A percentile compares a stretch with the other conserved stretches of the same genome.
Evolutionary conservation across 2,888 invertebrate species (phyloP).

Genomic region (Andrena marginata): DNA sequence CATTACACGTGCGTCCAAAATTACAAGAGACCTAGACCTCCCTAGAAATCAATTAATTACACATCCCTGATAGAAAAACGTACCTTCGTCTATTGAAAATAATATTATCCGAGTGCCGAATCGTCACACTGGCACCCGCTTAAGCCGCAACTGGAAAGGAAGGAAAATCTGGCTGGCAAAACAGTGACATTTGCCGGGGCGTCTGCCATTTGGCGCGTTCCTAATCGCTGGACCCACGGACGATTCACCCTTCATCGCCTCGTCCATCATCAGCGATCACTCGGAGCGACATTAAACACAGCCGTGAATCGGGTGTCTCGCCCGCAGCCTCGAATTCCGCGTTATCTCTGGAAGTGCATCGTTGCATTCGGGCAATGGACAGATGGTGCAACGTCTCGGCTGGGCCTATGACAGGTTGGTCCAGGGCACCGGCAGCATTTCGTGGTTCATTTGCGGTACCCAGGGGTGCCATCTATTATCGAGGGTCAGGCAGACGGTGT

Average conservation of each 20-base stretch:
- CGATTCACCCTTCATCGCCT: conserved; percentile 57
- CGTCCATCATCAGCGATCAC: conserved; percentile 55
- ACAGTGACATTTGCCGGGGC: conserved; percentile 38
- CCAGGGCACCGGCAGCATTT: conserved; percentile 84
- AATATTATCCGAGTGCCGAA: no score
- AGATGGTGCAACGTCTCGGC: conserved; percentile 79
- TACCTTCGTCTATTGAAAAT: no score
- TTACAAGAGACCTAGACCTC: no score
- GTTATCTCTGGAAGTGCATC: conserved; percentile 67
- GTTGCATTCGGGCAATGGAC: conserved; percentile 70
- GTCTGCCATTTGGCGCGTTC: conserved; percentile 46
- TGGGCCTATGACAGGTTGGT: conserved; percentile 83
- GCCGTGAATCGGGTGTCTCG: conserved; percentile 34
- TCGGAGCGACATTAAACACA: conserved; percentile 53
- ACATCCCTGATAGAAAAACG: no score
- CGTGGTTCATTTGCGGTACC: conserved; percentile 85
- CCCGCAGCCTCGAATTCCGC: conserved; percentile 41
- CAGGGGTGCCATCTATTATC: conserved; percentile 85
- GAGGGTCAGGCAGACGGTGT: conserved; percentile 71
- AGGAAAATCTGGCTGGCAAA: not conserved
- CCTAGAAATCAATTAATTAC: no score
- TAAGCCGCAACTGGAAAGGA: not conserved
- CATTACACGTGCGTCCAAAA: no score
- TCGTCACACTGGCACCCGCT: no score
- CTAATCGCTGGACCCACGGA: conserved; percentile 42